Evolutionary conservation across 23 tunicate genomes (phyloP).

Genomic region (Phallusia fumigata): DNA sequence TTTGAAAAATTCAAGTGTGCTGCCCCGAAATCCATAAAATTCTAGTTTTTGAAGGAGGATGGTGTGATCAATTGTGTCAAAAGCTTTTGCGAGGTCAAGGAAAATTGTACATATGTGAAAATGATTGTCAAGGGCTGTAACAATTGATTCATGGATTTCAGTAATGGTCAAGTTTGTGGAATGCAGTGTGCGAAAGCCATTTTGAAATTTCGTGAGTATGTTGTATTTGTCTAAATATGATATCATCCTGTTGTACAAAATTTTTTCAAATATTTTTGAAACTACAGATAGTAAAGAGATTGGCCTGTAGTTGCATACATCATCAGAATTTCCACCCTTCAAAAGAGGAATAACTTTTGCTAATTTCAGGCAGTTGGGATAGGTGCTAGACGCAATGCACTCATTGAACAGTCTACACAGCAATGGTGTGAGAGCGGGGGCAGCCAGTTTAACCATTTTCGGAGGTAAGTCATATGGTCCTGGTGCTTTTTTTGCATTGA

Average conservation of each 20-base stretch:
- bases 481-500: conserved; percentile 1
- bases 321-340: neutral
- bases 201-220: neutral
- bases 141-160: conserved; percentile 6
- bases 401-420: neutral
- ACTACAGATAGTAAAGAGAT: neutral
- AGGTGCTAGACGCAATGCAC: conserved; percentile 4
- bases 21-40: conserved; percentile 17
- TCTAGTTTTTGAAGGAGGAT: conserved; percentile 21
- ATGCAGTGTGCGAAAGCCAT: neutral
- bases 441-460: conserved; percentile 9
- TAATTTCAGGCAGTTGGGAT: conserved; percentile 2
- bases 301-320: neutral
- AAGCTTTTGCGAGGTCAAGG: conserved; percentile 16
- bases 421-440: conserved; percentile 5
- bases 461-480: conserved; percentile 4
- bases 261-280: conserved; percentile 24
- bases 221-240: conserved; percentile 9
- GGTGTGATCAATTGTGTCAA: conserved; percentile 13
- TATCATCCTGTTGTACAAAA: conserved; percentile 5
- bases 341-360: conserved; percentile 4
- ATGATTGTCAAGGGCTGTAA: neutral
- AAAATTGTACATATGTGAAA: conserved; percentile 11
- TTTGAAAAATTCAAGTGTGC: neutral
- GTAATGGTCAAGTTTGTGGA: conserved; percentile 13